A percentile compares a stretch with the other conserved stretches of the same genome.
These are phyloP conservation scores for Chironomus striatipennis DNA, from an alignment of 1,140 invertebrate genomes.

Conservation along the genomic window DNA sequence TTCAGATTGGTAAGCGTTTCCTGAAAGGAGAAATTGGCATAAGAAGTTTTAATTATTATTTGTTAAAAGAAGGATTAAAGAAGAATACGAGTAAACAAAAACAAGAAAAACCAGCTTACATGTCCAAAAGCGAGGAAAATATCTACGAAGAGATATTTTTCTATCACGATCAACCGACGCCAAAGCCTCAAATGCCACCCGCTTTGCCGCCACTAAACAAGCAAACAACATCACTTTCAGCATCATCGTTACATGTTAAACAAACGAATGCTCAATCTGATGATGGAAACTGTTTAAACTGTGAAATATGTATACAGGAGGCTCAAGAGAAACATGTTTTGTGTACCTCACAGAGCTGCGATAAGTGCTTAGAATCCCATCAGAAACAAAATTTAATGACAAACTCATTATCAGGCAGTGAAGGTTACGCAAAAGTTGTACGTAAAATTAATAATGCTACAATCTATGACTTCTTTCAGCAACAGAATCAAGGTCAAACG, in stretches of 20 bases:
- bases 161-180: conserved; percentile 24
- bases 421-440: neutral
- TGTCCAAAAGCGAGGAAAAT: conserved; percentile 38
- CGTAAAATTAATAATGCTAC: neutral
- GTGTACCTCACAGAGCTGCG: neutral
- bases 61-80: conserved; percentile 38
- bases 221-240: neutral
- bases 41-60: conserved; percentile 40
- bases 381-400: conserved; percentile 6
- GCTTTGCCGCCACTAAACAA: neutral
- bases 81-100: conserved; percentile 25
- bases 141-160: conserved; percentile 41
- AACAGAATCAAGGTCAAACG: neutral
- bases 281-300: conserved; percentile 9
- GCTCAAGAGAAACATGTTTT: neutral
- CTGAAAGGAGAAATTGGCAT: conserved; percentile 39
- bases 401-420: conserved; percentile 9
- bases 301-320: conserved; percentile 7
- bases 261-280: neutral
- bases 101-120: neutral
- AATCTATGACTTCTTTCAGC: conserved; percentile 22
- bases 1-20: conserved; percentile 37
- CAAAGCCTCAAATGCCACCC: neutral
- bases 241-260: neutral
- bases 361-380: neutral